Conservation (phyloP, 2,797 vertebrate species). For the Decapterus maruadsi region DNA sequence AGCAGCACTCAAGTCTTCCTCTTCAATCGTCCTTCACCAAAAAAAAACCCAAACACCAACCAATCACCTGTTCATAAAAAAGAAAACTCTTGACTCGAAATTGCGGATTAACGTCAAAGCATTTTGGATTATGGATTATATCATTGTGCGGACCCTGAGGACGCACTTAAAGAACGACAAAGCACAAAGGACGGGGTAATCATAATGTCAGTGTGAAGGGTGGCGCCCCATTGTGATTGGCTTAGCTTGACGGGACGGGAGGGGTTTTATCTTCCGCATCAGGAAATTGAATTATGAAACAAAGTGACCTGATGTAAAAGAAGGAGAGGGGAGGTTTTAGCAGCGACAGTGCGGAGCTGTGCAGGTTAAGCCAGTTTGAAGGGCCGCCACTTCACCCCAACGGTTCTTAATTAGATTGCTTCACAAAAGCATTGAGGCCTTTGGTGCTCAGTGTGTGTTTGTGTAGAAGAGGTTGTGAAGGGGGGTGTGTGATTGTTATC, state of each 20-base stretch:
- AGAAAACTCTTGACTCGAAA: slow-evolving; percentile 28
- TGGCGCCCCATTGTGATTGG: slow-evolving; percentile 50
- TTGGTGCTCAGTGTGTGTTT: slow-evolving; percentile 8
- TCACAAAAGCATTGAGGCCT: slow-evolving; percentile 46
- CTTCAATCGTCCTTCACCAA: slow-evolving; percentile 31
- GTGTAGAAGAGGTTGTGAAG: slow-evolving; percentile 29
- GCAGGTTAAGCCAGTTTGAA: slow-evolving; percentile 69
- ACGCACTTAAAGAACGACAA: slow-evolving; percentile 54
- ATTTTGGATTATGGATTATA: slow-evolving; percentile 72
- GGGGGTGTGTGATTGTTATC: slow-evolving; percentile 35
- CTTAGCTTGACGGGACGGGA: slow-evolving; percentile 42
- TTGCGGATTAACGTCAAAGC: slow-evolving; percentile 53
- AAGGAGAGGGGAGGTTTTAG: slow-evolving; percentile 18
- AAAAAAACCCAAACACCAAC: background rate
- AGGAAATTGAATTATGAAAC: slow-evolving; percentile 71
- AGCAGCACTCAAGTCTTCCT: slow-evolving; percentile 23
- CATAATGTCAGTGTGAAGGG: slow-evolving; percentile 58
- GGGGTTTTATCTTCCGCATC: slow-evolving; percentile 60
- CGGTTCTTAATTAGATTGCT: slow-evolving; percentile 73
- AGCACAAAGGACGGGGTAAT: slow-evolving; percentile 67
- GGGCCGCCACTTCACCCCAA: slow-evolving; percentile 66
- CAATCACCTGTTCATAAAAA: slow-evolving; percentile 49
- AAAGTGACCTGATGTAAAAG: slow-evolving; percentile 57
- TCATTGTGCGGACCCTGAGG: slow-evolving; percentile 51
- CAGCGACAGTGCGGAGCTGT: slow-evolving; percentile 48